Evolutionary conservation across 30 jellyfish, hydroid and myxozoan species (phyloP).

Genomic region (Sanderia malayensis): DNA sequence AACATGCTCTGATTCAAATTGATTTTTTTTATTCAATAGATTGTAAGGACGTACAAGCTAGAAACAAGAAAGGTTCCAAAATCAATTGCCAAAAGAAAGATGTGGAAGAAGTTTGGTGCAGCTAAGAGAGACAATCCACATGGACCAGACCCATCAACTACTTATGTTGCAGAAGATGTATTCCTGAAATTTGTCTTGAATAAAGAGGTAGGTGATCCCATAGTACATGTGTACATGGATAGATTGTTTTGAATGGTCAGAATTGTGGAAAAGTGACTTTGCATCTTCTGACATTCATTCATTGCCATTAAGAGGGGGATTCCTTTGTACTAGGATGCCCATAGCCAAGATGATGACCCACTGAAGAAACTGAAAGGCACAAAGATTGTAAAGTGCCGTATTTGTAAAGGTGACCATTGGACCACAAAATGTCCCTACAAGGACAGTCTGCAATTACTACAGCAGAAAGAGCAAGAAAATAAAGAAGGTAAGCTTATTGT

Average conservation of each 20-base stretch:
- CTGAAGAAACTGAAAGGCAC: conserved; percentile 80
- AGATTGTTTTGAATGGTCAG: no score
- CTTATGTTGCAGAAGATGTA: conserved; percentile 91
- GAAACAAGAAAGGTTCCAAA: conserved; percentile 87
- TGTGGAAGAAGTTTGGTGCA: conserved; percentile 84
- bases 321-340: conserved; percentile 58
- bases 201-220: conserved; percentile 61
- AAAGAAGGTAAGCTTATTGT: conserved; percentile 68
- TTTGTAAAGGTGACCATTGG: conserved; percentile 97
- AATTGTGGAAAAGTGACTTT: no score
- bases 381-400: conserved; percentile 86
- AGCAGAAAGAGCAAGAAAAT: conserved; percentile 71
- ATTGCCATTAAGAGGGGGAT: no score
- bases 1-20: no score
- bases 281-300: no score
- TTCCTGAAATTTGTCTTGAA: conserved; percentile 71
- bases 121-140: conserved; percentile 84
- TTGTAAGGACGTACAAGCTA: conserved; percentile 72
- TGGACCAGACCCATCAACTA: conserved; percentile 98
- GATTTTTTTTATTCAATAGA: conserved; percentile 18
- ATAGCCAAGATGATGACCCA: conserved; percentile 84
- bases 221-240: no score
- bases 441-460: conserved; percentile 79
- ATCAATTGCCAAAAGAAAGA: conserved; percentile 92
- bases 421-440: conserved; percentile 95